Percentiles rank a stretch among this genome's conserved stretches.
Conservation (phyloP, 1,140 invertebrate species). For the Hyles vespertilio region DNA sequence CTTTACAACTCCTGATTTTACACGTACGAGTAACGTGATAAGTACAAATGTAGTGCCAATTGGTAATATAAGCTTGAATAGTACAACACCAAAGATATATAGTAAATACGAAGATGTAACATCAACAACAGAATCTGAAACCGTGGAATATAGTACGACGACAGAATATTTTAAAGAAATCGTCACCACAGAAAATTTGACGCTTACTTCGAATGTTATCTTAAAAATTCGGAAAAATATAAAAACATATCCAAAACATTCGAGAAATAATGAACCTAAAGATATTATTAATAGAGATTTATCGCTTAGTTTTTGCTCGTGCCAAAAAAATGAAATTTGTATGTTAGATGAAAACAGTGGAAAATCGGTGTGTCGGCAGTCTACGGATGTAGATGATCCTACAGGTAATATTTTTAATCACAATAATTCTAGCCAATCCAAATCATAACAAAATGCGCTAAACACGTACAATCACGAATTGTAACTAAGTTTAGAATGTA, state of each 20-base stretch:
- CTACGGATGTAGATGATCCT: conserved; percentile 79
- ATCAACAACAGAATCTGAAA: conserved; percentile 18
- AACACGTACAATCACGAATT: no score
- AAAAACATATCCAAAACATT: conserved; percentile 54
- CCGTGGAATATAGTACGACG: conserved; percentile 12
- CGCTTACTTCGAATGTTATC: conserved; percentile 38
- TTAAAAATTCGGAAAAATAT: conserved; percentile 65
- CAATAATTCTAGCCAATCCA: neutral
- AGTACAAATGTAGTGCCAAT: conserved; percentile 69
- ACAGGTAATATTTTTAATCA: conserved; percentile 70
- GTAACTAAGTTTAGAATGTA: no score
- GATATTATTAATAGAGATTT: conserved; percentile 55
- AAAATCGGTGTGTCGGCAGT: conserved; percentile 78
- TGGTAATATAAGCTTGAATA: conserved; percentile 39
- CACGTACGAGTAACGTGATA: conserved; percentile 37
- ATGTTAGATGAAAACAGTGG: conserved; percentile 79
- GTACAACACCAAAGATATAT: conserved; percentile 29
- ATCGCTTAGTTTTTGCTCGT: conserved; percentile 63
- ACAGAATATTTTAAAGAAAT: conserved; percentile 20
- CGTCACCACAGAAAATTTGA: conserved; percentile 31
- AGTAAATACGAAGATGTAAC: conserved; percentile 26
- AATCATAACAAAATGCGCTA: no score
- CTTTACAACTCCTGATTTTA: conserved; percentile 59
- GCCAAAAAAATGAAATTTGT: conserved; percentile 78
- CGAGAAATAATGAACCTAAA: conserved; percentile 39